Conservation (phyloP, 2,113 vertebrate species). For the Aplodontia rufa region DNA sequence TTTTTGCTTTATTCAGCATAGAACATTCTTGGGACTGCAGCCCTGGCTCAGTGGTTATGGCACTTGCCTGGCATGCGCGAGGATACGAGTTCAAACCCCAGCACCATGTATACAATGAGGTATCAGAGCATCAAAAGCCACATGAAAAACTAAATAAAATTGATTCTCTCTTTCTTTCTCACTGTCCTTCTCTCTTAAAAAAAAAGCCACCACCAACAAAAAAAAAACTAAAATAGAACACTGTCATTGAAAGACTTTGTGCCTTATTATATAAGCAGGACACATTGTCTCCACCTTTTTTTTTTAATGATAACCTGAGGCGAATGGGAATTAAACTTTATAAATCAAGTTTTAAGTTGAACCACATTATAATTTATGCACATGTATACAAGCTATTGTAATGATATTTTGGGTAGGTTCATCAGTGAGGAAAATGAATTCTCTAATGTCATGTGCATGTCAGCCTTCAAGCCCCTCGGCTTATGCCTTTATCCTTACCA, state of each 20-base stretch:
- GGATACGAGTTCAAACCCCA: no score
- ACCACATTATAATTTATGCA: neutral
- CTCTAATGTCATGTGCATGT: neutral
- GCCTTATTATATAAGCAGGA: neutral
- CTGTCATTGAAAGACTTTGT: neutral
- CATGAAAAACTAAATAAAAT: no score
- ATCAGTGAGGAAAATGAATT: neutral
- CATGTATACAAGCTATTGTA: neutral
- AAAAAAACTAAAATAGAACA: no score
- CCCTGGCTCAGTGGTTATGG: no score
- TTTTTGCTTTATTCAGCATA: conserved; percentile 22
- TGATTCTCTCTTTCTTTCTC: no score
- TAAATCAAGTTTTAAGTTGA: conserved; percentile 13
- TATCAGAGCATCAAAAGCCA: no score
- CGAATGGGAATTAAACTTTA: conserved; percentile 34
- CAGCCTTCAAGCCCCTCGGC: neutral
- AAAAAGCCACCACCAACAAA: no score
- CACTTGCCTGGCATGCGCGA: no score
- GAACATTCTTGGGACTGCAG: no score
- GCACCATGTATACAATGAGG: no score
- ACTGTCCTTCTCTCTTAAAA: no score
- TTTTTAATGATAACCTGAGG: neutral
- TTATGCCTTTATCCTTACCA: neutral
- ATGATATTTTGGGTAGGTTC: neutral
- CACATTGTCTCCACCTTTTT: neutral